A percentile compares a stretch with the other conserved stretches of the same genome.
Evolutionary conservation across 1,140 invertebrate genomes (phyloP).

Genomic region (Portunus trituberculatus): DNA sequence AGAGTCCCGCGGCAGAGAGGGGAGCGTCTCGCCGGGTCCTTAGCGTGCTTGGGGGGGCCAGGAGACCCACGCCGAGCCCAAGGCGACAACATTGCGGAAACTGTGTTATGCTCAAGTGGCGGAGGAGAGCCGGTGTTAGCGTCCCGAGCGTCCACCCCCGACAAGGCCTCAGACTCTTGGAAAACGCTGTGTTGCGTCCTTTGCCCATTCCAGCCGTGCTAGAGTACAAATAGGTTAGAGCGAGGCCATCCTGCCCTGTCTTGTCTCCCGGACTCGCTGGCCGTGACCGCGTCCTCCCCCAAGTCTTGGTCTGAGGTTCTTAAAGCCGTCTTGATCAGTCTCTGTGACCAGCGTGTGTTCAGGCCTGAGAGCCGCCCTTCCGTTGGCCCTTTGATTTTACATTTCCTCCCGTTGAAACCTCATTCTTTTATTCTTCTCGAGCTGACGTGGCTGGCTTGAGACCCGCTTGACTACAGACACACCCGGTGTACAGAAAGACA

Average conservation of each 20-base stretch:
- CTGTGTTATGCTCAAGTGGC: conserved; percentile 67
- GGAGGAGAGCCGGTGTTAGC: conserved; percentile 61
- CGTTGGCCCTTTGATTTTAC: conserved; percentile 39
- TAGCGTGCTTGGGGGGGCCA: not conserved
- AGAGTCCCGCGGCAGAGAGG: conserved; percentile 51
- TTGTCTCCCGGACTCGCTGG: conserved; percentile 71
- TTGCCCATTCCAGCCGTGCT: conserved; percentile 76
- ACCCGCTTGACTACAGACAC: conserved; percentile 57
- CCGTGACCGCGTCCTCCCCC: conserved; percentile 66
- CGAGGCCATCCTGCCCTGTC: conserved; percentile 74
- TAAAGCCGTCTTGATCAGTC: conserved; percentile 65
- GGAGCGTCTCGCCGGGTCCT: not conserved
- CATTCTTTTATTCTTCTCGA: not conserved
- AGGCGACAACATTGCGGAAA: conserved; percentile 17
- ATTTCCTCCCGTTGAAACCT: conserved; percentile 26
- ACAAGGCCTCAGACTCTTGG: conserved; percentile 64
- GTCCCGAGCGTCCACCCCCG: conserved; percentile 55
- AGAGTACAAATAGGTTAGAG: conserved; percentile 77
- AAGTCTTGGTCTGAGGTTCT: conserved; percentile 51
- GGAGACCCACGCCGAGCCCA: not conserved
- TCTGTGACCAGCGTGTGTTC: conserved; percentile 48
- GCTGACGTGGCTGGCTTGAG: conserved; percentile 60
- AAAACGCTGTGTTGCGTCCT: conserved; percentile 72
- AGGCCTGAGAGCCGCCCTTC: conserved; percentile 50
- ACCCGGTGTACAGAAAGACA: conserved; percentile 72